Base-by-base conservation (phyloP, 2,888 invertebrate species). In the Euzophera pinguis region DNA sequence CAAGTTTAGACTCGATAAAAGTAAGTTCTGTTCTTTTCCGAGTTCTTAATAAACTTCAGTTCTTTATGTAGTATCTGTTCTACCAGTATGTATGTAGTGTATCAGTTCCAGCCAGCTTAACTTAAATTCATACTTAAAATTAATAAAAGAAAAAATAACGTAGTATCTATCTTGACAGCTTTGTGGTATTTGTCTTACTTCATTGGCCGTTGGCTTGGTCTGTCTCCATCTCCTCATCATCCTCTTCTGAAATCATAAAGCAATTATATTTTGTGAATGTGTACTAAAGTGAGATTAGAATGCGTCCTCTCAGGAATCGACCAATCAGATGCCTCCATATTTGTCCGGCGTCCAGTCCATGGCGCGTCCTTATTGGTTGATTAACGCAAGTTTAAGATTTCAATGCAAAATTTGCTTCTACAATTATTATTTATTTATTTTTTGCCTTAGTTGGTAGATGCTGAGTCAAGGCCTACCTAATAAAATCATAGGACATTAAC, bases 151-250 rank as follows among this genome's bases (percentile, higher is more conserved):
- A 49, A 58, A 56, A 59, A 56, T 50, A 54, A 34, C 59, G 56
- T 65, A 70, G 65, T 63, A 65, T 61, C 66, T 63, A 63, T 71
- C 68, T 68, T 68, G 63, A 67, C 65, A 69, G 64, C 61, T 32
- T 41, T 34, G 38, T 17, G n/a, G n/a, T n/a, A n/a, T 60, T 56
- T 32, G 47, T 43, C 22, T 38, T 53, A 57, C 45, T 50, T 71
- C 73, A 82, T 64, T 80, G 80, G 53, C 82, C 86, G 72, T 85
- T 85, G 42, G 71, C 61, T 64, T 82, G 83, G 54, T 89, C 86
- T 1, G 85, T 83, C 48, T 89, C 91, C 90, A 89, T 90, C 70
- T 87, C 90, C 57, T 89, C 90, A 58, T 83, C 83, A 54, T 86
- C 88, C 38, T 77, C 80, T 78, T 90, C 91, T 90, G 88, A 73